A percentile compares a stretch with the other conserved stretches of the same genome.
These are phyloP conservation scores for Arnoldichthys spilopterus DNA, from an alignment of 2,797 vertebrate genomes.

Conservation along the genomic window DNA sequence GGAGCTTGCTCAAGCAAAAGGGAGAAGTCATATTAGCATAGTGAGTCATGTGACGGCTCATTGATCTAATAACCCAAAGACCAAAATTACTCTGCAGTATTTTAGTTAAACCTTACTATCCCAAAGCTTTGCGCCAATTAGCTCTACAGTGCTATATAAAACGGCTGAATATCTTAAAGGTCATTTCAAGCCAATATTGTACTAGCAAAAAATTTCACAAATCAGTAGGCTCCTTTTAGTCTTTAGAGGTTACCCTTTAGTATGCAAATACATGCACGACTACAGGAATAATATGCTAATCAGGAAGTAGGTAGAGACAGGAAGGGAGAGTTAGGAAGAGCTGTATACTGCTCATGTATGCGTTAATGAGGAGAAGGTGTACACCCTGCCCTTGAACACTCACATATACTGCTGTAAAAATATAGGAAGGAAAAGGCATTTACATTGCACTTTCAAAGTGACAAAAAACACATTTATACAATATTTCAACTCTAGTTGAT, in stretches of 20 bases:
- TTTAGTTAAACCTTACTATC: slow-evolving; percentile 2
- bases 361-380: slow-evolving; percentile 9
- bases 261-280: slow-evolving; percentile 49
- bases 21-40: not conserved
- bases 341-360: not conserved
- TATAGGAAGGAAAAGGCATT: not conserved
- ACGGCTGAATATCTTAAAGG: slow-evolving; percentile 31
- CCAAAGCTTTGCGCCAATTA: slow-evolving; percentile 4
- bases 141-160: not conserved
- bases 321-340: not conserved
- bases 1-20: not conserved
- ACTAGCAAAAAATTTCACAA: not conserved
- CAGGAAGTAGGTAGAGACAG: slow-evolving; percentile 1
- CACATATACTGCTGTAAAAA: not conserved
- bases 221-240: not conserved
- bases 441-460: not conserved
- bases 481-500: too few species aligned
- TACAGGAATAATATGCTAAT: slow-evolving; percentile 44
- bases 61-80: slow-evolving; percentile 4
- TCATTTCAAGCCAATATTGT: slow-evolving; percentile 26
- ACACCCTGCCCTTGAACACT: slow-evolving; percentile 23
- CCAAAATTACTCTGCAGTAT: not conserved
- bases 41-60: not conserved
- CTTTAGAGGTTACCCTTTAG: slow-evolving; percentile 15
- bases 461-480: too few species aligned